A percentile compares a stretch with the other conserved stretches of the same genome.
phyloP scores from a whole-genome alignment of 2,797 vertebrate genomes.

The Myripristis murdjan region DNA sequence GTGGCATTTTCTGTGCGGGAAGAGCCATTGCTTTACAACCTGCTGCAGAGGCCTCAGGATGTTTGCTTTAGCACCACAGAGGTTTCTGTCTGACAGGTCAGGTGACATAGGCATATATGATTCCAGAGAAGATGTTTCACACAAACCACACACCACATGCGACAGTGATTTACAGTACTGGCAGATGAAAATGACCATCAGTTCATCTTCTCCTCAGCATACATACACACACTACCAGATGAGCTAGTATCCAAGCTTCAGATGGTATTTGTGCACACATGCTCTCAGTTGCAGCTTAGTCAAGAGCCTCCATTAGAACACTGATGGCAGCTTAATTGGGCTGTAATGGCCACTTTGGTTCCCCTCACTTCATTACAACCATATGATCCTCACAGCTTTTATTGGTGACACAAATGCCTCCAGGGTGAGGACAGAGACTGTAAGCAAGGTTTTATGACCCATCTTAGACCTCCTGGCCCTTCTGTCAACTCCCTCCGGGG shows the following conservation, averaged over 20 bases:
- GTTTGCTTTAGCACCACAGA: slow-evolving; percentile 65
- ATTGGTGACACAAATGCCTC: slow-evolving; percentile 55
- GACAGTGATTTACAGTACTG: slow-evolving; percentile 19
- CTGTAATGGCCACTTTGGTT: slow-evolving; percentile 69
- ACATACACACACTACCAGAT: neutral
- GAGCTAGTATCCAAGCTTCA: neutral
- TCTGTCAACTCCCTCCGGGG: slow-evolving; percentile 63
- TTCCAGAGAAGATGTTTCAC: slow-evolving; percentile 28
- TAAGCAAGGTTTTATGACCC: slow-evolving; percentile 68
- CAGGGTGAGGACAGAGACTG: slow-evolving; percentile 56
- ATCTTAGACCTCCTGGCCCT: slow-evolving; percentile 56
- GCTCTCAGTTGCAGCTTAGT: slow-evolving; percentile 32
- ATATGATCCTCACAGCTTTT: slow-evolving; percentile 75
- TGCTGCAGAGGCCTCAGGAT: slow-evolving; percentile 60
- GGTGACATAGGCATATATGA: slow-evolving; percentile 58
- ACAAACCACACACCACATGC: slow-evolving; percentile 20
- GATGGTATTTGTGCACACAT: slow-evolving; percentile 44
- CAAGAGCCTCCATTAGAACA: slow-evolving; percentile 62
- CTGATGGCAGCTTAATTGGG: slow-evolving; percentile 74
- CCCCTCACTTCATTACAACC: slow-evolving; percentile 76
- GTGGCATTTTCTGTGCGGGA: slow-evolving; percentile 34
- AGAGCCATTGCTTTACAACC: slow-evolving; percentile 38
- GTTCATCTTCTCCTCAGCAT: neutral
- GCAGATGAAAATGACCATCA: neutral
- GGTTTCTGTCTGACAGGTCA: slow-evolving; percentile 78